A percentile compares a stretch with the other conserved stretches of the same genome.
phyloP scores from a whole-genome alignment of 2,113 vertebrate genomes.

The Oncorhynchus clarkii region DNA sequence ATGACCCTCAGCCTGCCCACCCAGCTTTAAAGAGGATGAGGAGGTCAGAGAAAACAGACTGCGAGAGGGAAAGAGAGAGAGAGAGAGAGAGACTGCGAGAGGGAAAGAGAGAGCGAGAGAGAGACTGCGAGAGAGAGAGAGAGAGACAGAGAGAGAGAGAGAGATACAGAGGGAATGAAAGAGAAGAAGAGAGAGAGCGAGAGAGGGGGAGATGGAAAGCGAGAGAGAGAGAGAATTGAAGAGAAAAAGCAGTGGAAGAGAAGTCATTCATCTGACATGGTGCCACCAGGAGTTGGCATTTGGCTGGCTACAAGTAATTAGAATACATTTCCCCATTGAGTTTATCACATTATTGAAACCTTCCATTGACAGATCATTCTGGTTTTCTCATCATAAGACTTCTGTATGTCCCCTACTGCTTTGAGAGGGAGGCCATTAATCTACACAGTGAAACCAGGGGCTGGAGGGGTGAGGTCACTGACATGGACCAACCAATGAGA shows the following conservation, averaged over 20 bases:
- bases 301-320: not conserved
- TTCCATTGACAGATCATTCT: not conserved
- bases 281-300: not conserved
- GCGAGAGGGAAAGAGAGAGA: constrained; percentile 9
- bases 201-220: constrained; percentile 21
- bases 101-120: constrained; percentile 9
- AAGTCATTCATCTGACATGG: constrained; percentile 55
- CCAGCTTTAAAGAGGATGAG: constrained; percentile 34
- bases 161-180: not conserved
- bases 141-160: constrained; percentile 24
- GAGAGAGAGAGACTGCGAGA: constrained; percentile 31
- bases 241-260: constrained; percentile 21
- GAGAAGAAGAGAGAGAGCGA: constrained; percentile 34
- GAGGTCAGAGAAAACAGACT: constrained; percentile 34
- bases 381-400: too few relatives aligned
- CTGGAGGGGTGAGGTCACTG: too few relatives aligned
- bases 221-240: constrained; percentile 29
- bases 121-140: constrained; percentile 5
- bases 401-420: too few relatives aligned
- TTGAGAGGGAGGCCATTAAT: too few relatives aligned
- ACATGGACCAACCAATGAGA: too few relatives aligned
- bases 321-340: not conserved
- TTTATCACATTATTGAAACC: not conserved
- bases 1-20: constrained; percentile 44
- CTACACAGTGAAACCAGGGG: too few relatives aligned